Conservation (phyloP, 1,140 invertebrate genomes). For the Drosophila baimaii region DNA sequence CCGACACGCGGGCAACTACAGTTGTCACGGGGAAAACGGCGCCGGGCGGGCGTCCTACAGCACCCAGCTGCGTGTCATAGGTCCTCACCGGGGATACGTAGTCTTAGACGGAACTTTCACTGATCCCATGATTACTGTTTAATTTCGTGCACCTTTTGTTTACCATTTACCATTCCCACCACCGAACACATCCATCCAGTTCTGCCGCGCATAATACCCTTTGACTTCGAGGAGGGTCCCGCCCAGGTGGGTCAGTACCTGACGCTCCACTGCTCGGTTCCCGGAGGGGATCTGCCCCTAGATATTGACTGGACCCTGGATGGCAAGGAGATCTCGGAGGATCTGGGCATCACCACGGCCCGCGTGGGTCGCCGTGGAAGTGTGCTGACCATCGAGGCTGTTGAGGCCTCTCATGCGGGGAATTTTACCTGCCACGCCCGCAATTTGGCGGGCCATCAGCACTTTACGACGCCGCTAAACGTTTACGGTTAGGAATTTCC, state of each 20-base stretch:
- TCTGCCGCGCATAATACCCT: constrained; percentile 89
- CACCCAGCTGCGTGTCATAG: constrained; percentile 85
- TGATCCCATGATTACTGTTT: constrained; percentile 32
- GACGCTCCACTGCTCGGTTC: constrained; percentile 88
- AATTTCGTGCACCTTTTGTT: constrained; percentile 45
- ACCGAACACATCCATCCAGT: constrained; percentile 85
- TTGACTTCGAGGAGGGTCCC: constrained; percentile 85
- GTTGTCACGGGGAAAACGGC: constrained; percentile 89
- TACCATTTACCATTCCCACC: constrained; percentile 36
- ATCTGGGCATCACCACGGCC: constrained; percentile 85
- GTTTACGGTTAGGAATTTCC: constrained; percentile 79
- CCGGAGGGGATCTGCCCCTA: constrained; percentile 90
- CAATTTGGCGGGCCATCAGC: constrained; percentile 87
- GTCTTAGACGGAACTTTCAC: constrained; percentile 1
- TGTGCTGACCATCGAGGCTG: constrained; percentile 88
- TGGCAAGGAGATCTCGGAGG: constrained; percentile 85
- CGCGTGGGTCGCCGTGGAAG: constrained; percentile 88
- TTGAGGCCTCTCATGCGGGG: constrained; percentile 87
- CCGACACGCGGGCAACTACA: constrained; percentile 88
- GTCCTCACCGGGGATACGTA: constrained; percentile 42
- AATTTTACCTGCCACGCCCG: constrained; percentile 88
- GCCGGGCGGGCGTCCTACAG: constrained; percentile 88
- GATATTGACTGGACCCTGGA: constrained; percentile 90
- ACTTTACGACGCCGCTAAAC: constrained; percentile 73
- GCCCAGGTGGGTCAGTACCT: constrained; percentile 82